Base-by-base conservation (phyloP, 1,140 invertebrate species). In the Drosophila burlai region DNA sequence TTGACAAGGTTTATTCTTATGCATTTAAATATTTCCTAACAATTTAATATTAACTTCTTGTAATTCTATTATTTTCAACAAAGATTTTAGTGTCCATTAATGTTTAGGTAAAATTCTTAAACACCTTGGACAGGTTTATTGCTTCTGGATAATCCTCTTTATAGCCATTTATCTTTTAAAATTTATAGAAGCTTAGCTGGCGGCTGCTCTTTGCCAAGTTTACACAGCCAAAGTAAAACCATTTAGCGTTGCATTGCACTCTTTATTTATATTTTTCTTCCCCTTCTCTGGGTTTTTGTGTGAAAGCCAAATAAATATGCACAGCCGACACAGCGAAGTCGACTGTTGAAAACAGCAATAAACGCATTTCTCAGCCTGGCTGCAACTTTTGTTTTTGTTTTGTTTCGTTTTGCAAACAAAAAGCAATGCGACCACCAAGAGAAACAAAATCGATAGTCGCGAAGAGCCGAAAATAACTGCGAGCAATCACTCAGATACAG, bases 291-390 rank as follows among this genome's bases (percentile, higher is more conserved):
- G 13, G 21, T 55, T 38, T 54, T 49, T 11, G 40, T 69, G 49
- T 18, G 46, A 65, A 83, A 62, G 46, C 62, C 47, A 62, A 83
- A 83, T 83, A 83, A 83, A 83, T 76, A 76, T 80, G 65, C 81
- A 69, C 42, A 77, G 61, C 54, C 43, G 64, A 58, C 61, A 40
- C 64, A 62, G 49, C 64, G 78, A 83, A 72, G 52, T 49, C 65
- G 40, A 66, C 38, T 69, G 66, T 73, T 84, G 76, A 84, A 83
- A 77, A 84, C 72, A 67, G 77, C 81, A 84, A 84, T 84, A 84
- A 84, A 84, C 81, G 81, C 81, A 84, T 84, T 84, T 84, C 79
- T 69, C 81, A 76, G 77, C 73, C 54, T 18, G 66, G 50, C 79
- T 81, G 75, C 73, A 72, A 40, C 49, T 80, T 83, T 79, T 31